A percentile compares a stretch with the other conserved stretches of the same genome.
Conservation (phyloP, 2,888 invertebrate species). For the Orthonevra nobilis region DNA sequence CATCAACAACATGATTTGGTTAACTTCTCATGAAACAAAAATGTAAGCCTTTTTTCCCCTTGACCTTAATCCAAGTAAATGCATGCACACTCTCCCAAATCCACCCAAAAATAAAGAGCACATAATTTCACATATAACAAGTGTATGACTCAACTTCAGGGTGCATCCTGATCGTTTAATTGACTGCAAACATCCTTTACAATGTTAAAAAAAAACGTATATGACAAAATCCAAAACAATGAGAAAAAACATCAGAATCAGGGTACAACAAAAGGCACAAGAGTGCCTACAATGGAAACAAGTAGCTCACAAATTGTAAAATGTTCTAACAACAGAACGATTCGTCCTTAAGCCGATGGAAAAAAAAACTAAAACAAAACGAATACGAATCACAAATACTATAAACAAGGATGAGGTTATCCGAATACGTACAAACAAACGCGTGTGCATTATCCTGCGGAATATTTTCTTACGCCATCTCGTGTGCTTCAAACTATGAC, state of each 20-base stretch:
- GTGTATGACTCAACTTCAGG: constrained; percentile 22
- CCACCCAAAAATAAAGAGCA: constrained; percentile 16
- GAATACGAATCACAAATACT: background rate
- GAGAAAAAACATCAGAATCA: constrained; percentile 23
- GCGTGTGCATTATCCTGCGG: background rate
- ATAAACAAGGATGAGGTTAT: constrained; percentile 4
- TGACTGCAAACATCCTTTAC: constrained; percentile 36
- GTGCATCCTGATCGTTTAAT: constrained; percentile 47
- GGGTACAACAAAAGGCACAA: constrained; percentile 39
- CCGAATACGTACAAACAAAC: background rate
- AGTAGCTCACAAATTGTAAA: background rate
- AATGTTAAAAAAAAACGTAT: background rate
- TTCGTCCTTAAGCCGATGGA: constrained; percentile 38
- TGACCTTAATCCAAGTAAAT: background rate
- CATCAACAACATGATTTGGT: too few species aligned
- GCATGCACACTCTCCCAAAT: constrained; percentile 6
- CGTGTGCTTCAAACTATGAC: constrained; percentile 3
- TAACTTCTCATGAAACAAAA: too few species aligned
- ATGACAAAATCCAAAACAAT: constrained; percentile 2
- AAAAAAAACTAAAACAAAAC: background rate
- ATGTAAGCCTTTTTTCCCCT: too few species aligned
- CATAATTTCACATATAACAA: background rate
- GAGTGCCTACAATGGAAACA: constrained; percentile 13
- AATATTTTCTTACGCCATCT: constrained; percentile 18
- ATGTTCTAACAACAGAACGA: constrained; percentile 1